These are phyloP conservation scores for Cephalopachus bancanus DNA, from an alignment of 2,797 vertebrate species.

Conservation along the genomic window DNA sequence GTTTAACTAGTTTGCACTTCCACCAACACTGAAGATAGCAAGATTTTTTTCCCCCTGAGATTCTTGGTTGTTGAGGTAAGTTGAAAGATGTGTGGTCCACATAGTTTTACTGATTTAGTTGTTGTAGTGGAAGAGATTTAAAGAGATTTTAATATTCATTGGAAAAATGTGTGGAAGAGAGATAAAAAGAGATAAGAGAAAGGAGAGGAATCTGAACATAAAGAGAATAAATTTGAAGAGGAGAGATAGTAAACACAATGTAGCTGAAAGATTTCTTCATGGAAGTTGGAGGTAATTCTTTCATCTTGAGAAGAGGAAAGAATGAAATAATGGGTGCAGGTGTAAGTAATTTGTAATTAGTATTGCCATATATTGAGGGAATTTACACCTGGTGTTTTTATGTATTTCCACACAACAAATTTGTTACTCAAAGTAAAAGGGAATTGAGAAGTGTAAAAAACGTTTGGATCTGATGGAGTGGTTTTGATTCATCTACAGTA, in stretches of 20 bases:
- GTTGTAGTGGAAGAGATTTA: background rate
- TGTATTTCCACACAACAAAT: background rate
- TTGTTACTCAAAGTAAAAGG: background rate
- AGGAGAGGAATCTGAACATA: background rate
- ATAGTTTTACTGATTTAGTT: background rate
- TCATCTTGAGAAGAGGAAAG: background rate
- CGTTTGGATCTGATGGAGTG: background rate
- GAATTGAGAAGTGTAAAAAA: background rate
- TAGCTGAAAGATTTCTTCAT: background rate
- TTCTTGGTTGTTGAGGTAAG: background rate
- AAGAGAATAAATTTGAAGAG: background rate
- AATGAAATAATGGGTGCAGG: background rate
- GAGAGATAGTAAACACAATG: background rate
- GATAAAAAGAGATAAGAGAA: background rate
- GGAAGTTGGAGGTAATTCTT: background rate
- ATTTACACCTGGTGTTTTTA: conserved; percentile 18
- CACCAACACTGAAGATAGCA: background rate
- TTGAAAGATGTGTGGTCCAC: background rate
- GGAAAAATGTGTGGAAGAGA: background rate
- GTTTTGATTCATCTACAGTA: background rate
- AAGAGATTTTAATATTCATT: background rate
- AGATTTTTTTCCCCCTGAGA: background rate
- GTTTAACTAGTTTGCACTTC: no score
- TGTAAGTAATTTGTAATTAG: background rate
- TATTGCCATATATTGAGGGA: background rate